Percentiles rank a stretch among this genome's conserved stretches.
Evolutionary conservation across 2,113 vertebrate species (phyloP).

Genomic region (Toxotes chatareus): DNA sequence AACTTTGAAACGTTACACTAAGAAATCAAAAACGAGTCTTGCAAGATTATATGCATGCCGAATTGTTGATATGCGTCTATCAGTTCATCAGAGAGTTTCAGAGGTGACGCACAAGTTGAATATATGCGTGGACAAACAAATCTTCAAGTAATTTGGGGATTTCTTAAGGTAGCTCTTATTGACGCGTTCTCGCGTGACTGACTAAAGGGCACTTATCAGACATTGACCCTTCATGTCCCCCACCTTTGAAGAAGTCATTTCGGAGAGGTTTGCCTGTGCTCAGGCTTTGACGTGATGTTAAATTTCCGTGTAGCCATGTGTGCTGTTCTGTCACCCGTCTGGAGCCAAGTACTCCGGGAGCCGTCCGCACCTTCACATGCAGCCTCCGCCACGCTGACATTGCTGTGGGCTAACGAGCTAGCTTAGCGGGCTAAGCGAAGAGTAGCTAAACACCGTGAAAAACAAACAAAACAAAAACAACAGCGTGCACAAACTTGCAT

Average conservation of each 20-base stretch:
- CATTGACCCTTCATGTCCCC: neutral
- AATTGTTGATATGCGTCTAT: neutral
- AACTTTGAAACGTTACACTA: neutral
- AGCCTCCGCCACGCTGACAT: conserved; percentile 62
- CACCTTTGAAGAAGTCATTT: conserved; percentile 78
- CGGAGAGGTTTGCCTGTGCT: conserved; percentile 43
- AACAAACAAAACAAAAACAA: neutral
- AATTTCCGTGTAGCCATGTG: neutral
- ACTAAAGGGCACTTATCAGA: neutral
- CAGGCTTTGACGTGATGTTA: conserved; percentile 12
- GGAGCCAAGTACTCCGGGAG: neutral
- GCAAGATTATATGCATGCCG: neutral
- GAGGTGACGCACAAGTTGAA: neutral
- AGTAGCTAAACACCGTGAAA: rapidly evolving
- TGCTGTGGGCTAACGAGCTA: neutral
- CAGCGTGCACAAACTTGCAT: rapidly evolving
- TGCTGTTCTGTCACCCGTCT: neutral
- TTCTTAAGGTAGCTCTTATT: neutral
- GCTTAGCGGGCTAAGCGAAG: neutral
- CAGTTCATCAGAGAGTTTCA: neutral
- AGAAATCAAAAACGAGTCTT: neutral
- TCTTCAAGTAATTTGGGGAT: rapidly evolving
- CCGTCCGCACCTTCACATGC: neutral
- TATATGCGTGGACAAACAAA: neutral
- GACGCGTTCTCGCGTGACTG: neutral